Evolutionary conservation across 2,888 invertebrate genomes (phyloP), one percentile per base, ranked within the genome.

Genomic region (Yponomeuta cagnagella): DNA sequence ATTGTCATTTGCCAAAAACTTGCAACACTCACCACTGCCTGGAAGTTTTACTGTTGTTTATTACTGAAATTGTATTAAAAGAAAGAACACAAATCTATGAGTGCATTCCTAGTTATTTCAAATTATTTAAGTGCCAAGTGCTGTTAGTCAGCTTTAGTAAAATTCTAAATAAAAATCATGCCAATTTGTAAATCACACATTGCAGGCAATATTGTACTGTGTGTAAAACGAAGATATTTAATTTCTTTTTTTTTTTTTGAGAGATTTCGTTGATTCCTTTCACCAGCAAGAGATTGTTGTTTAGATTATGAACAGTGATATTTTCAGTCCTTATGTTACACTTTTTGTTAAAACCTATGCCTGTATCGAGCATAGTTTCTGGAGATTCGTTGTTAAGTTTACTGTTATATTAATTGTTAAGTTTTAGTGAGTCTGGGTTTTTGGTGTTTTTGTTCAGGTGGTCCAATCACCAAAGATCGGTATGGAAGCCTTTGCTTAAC

Each of bases 11-110:
- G 84, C 87, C 89, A 89, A 86, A 89, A 88, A 87, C 86, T 80
- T 67, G 86, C 87, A 87, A 88, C 88, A 92, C 91, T 92, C 91
- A 91, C 91, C 91, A 90, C 91, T 79, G 85, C 86, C 86, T 85
- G 86, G 85, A 81, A 87, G 85, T 83, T 86, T 52, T 90, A 91
- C 90, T 86, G 89, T 89, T 82, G 89, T 70, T 79, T 76, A 80
- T 77, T 83, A 92, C 91, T 92, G 91, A 88, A 90, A 90, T 80
- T 77, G 84, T 52, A 82, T 82, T 83, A 82, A 85, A 81, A 83
- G 82, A 86, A 43, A 87, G 86, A 82, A 89, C 89, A 89, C 84
- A 87, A 85, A 84, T 82, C 82, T 85, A 85, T 86, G 77, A 86
- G 90, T 91, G 90, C 90, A 80, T 76, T 78, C 81, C 85, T 87